Base-by-base conservation (phyloP, 2,113 vertebrate species). In the Alces alces region DNA sequence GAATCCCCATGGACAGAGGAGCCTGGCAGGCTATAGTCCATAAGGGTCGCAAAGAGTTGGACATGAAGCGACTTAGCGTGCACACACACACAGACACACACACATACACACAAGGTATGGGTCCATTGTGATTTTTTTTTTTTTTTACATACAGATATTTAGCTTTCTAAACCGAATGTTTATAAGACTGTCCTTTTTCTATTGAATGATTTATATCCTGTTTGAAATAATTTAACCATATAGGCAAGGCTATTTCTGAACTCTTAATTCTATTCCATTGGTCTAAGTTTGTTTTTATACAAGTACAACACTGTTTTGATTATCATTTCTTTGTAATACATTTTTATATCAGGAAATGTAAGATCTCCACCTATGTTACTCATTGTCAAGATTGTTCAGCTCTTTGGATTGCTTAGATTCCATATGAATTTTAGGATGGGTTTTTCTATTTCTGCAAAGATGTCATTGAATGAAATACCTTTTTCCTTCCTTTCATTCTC, bases 1-100 rank as follows among this genome's bases (percentile, higher is more conserved):
- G 33, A 66, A 66, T 66, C 61, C 33, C 4, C 61, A n/a, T n/a
- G 61, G 33, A 66, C 16, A 66, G 61, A 66, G 61, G 61, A n/a
- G 7, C 7, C 61, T n/a, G 17, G 61, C n/a, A 66, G 33, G 17
- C 33, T 66, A 19, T 2, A 66, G 33, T 66, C 61, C 33, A n/a
- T n/a, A n/a, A n/a, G 7, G 33, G 16, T 66, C 4, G 0, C 16
- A 66, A 19, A n/a, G 33, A 66, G 33, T n/a, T 4, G 0, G 61
- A 19, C 33, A 66, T 66, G 61, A n/a, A 66, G 61, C 8, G 7
- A 66, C 33, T 66, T 66, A n/a, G 4, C 1, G 5, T 0, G 0
- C 2, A 0, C 33, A 7, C 30, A 17, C 7, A n/a, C 33, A 64
- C 47, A 50, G 12, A 50, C 7, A 0, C 2, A 1, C 33, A 8